phyloP scores from a whole-genome alignment of 2,113 vertebrate species.

The Dryoscopus gambensis region DNA sequence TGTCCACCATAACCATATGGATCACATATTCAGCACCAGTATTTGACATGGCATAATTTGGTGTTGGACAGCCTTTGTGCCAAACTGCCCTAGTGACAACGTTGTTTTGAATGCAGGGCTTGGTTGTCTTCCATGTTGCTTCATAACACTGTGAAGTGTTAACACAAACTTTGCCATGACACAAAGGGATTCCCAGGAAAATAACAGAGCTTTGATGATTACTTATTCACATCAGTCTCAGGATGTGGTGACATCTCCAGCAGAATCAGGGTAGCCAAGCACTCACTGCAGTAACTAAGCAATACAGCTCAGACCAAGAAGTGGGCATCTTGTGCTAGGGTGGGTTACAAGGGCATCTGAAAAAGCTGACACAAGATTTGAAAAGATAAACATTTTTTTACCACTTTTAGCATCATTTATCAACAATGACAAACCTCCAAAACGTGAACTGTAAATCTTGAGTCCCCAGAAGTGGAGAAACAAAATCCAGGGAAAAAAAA shows the following conservation, averaged over 20 bases:
- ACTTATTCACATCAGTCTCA: neutral
- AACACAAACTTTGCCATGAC: neutral
- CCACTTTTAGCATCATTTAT: neutral
- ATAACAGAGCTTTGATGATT: neutral
- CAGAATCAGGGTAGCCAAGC: neutral
- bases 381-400: neutral
- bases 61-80: neutral
- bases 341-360: neutral
- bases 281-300: neutral
- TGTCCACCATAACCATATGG: neutral
- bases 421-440: neutral
- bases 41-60: neutral
- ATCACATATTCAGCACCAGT: neutral
- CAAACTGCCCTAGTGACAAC: neutral
- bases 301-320: neutral
- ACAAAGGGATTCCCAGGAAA: neutral
- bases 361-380: neutral
- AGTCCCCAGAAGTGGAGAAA: neutral
- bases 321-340: neutral
- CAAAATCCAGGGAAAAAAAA: neutral
- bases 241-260: neutral
- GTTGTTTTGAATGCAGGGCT: neutral
- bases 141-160: neutral
- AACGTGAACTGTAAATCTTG: neutral
- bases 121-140: neutral